Percentiles rank a stretch among this genome's conserved stretches.
Conservation (phyloP, 2,888 invertebrate genomes). For the Blomia tropicalis region DNA sequence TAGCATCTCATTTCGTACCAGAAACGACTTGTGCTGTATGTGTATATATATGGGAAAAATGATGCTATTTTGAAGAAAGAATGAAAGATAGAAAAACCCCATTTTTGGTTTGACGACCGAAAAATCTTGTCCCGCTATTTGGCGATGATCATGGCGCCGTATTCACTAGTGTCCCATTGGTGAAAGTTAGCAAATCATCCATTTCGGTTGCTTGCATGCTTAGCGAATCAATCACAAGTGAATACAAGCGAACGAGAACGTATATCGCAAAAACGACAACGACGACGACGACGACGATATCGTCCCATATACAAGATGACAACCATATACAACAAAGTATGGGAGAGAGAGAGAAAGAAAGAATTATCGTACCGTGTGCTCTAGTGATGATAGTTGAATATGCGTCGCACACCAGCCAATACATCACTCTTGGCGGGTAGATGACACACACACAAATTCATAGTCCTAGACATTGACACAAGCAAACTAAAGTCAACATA, state of each 20-base stretch:
- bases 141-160: not conserved
- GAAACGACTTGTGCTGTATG: no score
- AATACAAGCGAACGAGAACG: not conserved
- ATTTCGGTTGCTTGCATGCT: no score
- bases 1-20: no score
- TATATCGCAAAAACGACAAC: not conserved
- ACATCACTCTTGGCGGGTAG: not conserved
- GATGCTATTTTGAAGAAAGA: no score
- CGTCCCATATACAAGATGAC: not conserved
- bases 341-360: not conserved
- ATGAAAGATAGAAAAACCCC: no score
- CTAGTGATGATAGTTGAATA: no score
- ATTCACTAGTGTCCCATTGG: not conserved
- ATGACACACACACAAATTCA: not conserved
- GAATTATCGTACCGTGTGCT: not conserved
- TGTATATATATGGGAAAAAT: no score
- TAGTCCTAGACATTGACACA: no score
- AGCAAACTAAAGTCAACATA: no score
- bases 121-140: not conserved
- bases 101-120: no score
- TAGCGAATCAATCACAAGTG: slow-evolving; percentile 10
- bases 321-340: not conserved
- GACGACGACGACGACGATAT: not conserved
- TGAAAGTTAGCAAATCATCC: no score
- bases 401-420: not conserved